Evolutionary conservation across 2,797 vertebrate genomes (phyloP).

Genomic region (Micropoecilia bifurca): DNA sequence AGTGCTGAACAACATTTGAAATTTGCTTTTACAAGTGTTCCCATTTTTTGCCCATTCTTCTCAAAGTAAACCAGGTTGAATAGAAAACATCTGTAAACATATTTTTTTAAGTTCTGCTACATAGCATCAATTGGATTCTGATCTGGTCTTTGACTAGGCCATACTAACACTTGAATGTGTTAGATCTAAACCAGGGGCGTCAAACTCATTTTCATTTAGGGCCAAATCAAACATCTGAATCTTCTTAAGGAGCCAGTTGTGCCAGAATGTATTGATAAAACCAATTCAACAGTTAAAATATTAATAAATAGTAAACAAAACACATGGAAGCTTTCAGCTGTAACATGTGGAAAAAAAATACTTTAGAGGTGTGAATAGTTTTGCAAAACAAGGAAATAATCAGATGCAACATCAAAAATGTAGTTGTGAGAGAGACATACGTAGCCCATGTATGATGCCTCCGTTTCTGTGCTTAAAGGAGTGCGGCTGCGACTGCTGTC

Average conservation of each 20-base stretch:
- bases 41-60: neutral
- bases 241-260: no score
- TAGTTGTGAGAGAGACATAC: conserved; percentile 77
- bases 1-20: no score
- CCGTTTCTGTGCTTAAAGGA: conserved; percentile 88
- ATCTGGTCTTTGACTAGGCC: neutral
- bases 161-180: neutral
- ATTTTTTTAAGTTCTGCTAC: neutral
- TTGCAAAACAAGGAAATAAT: neutral
- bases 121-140: neutral
- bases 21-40: neutral
- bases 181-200: no score
- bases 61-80: neutral
- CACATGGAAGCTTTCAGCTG: neutral
- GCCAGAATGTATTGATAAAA: no score
- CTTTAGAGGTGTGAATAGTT: neutral
- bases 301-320: neutral
- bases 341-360: neutral
- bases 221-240: no score
- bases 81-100: no score
- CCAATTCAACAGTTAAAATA: no score
- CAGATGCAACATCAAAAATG: neutral
- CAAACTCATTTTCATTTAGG: no score
- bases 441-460: conserved; percentile 91
- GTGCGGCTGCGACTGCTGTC: conserved; percentile 89